Evolutionary conservation across 2,113 vertebrate species (phyloP).

Genomic region (Tenebrosternarchus preto): DNA sequence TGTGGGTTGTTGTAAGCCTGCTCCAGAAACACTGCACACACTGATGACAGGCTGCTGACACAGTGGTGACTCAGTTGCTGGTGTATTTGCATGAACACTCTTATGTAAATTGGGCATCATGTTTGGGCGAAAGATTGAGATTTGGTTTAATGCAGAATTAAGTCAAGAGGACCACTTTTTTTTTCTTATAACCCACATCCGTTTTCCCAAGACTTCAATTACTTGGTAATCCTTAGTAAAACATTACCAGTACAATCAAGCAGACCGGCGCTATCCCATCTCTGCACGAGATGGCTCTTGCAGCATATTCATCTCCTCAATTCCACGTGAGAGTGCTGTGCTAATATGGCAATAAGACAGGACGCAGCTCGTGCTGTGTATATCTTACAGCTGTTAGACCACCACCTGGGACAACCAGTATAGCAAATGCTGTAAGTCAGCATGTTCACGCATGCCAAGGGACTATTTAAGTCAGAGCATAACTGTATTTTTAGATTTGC

Average conservation of each 20-base stretch:
- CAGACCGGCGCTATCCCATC: no score
- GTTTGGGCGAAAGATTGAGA: no score
- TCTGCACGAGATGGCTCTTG: background rate
- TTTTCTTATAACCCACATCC: no score
- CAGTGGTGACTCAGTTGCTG: background rate
- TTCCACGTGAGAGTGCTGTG: background rate
- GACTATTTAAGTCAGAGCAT: background rate
- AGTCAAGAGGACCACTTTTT: no score
- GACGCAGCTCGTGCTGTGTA: background rate
- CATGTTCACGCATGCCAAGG: constrained; percentile 12
- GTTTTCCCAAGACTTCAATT: no score
- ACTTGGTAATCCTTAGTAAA: no score
- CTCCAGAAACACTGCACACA: background rate
- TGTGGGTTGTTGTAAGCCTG: background rate
- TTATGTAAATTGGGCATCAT: no score
- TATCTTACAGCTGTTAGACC: constrained; percentile 3
- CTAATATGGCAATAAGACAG: background rate
- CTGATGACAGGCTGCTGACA: background rate
- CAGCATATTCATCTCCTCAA: background rate
- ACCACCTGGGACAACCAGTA: background rate
- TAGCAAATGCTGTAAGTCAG: background rate
- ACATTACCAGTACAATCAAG: no score
- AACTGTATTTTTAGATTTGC: constrained; percentile 9
- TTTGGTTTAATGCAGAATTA: no score
- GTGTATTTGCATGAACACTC: background rate